These are phyloP conservation scores for Chironomus tepperi DNA, from an alignment of 1,140 invertebrate genomes.

Conservation along the genomic window DNA sequence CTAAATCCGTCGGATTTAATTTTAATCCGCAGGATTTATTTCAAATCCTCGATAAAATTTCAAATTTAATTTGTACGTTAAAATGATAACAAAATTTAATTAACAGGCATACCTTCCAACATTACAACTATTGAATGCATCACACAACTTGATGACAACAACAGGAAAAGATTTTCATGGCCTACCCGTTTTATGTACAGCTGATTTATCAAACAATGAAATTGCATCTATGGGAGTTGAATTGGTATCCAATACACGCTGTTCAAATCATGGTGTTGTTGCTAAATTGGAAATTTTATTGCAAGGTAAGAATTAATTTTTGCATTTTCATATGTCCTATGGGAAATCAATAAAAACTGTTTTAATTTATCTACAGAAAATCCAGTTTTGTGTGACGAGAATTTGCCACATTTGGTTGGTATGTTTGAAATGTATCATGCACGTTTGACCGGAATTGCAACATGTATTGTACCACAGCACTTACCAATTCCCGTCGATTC, in stretches of 20 bases:
- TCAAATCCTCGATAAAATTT: too few relatives aligned
- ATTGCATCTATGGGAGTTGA: slow-evolving; percentile 60
- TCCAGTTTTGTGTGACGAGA: slow-evolving; percentile 61
- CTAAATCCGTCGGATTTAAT: too few relatives aligned
- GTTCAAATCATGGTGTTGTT: slow-evolving; percentile 62
- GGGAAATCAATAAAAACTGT: slow-evolving; percentile 27
- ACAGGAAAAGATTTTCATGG: slow-evolving; percentile 71
- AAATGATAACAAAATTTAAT: too few relatives aligned
- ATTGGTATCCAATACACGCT: slow-evolving; percentile 65
- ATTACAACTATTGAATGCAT: slow-evolving; percentile 62
- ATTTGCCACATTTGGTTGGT: slow-evolving; percentile 54
- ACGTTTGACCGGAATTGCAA: slow-evolving; percentile 51
- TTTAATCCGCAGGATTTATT: too few relatives aligned
- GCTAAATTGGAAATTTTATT: slow-evolving; percentile 67
- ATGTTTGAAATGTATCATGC: slow-evolving; percentile 58
- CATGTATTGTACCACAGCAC: slow-evolving; percentile 46
- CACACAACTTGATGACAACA: slow-evolving; percentile 59
- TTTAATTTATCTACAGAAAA: slow-evolving; percentile 51
- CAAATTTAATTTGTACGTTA: too few relatives aligned
- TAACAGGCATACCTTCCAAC: slow-evolving; percentile 63
- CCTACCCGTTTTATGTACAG: slow-evolving; percentile 63
- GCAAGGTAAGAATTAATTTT: slow-evolving; percentile 50
- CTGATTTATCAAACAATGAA: slow-evolving; percentile 65
- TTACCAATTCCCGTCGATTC: slow-evolving; percentile 42
- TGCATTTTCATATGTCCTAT: slow-evolving; percentile 3